Evolutionary conservation across 2,888 invertebrate species (phyloP).

Genomic region (Sycophila texana): DNA sequence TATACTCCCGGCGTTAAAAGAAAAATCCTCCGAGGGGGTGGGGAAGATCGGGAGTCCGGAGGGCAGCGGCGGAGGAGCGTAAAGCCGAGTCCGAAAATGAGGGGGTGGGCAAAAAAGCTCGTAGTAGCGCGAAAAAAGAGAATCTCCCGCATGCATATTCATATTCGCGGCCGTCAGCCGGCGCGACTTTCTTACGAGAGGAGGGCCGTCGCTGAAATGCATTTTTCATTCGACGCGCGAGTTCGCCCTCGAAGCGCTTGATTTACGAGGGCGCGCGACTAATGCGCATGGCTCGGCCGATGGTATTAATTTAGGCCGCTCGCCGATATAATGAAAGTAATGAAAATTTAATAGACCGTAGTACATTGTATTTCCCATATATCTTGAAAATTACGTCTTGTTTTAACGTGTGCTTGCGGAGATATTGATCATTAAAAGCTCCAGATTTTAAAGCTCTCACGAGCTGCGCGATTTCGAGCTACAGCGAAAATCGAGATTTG

Average conservation of each 20-base stretch:
- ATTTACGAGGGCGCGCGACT: slow-evolving; percentile 40
- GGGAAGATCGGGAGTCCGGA: neutral
- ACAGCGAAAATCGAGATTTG: too few relatives aligned
- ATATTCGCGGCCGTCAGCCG: slow-evolving; percentile 31
- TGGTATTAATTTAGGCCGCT: slow-evolving; percentile 36
- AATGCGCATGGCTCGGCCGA: slow-evolving; percentile 10
- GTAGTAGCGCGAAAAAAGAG: slow-evolving; percentile 3
- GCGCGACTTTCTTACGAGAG: slow-evolving; percentile 48
- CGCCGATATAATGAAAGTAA: slow-evolving; percentile 1
- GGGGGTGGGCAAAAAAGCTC: slow-evolving; percentile 3
- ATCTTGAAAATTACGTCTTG: too few relatives aligned
- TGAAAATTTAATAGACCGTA: too few relatives aligned
- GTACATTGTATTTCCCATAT: too few relatives aligned
- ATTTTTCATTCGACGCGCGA: slow-evolving; percentile 52
- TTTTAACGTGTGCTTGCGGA: too few relatives aligned
- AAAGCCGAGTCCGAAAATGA: neutral
- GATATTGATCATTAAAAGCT: too few relatives aligned
- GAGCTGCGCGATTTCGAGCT: too few relatives aligned
- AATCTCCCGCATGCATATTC: slow-evolving; percentile 51
- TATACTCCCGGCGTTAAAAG: neutral
- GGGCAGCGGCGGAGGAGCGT: neutral
- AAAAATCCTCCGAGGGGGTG: neutral
- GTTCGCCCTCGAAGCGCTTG: slow-evolving; percentile 21
- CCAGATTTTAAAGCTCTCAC: too few relatives aligned
- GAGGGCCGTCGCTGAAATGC: slow-evolving; percentile 5